These are phyloP conservation scores for Geotria australis DNA, from an alignment of 2,797 vertebrate genomes.

Conservation along the genomic window DNA sequence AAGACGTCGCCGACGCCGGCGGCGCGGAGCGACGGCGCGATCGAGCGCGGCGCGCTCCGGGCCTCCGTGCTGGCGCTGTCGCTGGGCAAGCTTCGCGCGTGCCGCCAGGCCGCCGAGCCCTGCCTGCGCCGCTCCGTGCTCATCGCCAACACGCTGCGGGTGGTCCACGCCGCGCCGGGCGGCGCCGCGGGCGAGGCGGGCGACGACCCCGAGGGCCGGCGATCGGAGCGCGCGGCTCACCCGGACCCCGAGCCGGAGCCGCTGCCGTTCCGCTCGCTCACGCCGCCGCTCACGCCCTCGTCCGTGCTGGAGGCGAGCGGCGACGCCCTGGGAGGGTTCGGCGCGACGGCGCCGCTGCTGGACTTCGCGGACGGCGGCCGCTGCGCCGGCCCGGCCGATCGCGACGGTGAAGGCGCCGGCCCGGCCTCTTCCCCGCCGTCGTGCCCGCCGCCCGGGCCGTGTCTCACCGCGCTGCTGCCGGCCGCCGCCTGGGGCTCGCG, in stretches of 20 bases:
- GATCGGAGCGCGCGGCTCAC: not conserved
- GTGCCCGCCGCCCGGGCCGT: slow-evolving; percentile 1
- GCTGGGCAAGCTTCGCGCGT: slow-evolving; percentile 26
- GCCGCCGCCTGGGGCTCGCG: not conserved
- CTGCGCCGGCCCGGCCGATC: not conserved
- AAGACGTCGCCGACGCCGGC: slow-evolving; percentile 4
- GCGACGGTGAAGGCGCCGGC: not conserved
- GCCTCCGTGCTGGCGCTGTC: slow-evolving; percentile 33
- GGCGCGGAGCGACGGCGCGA: not conserved
- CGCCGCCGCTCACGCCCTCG: not conserved
- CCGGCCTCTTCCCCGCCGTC: not conserved
- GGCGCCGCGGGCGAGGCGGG: not conserved
- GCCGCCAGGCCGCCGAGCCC: slow-evolving; percentile 20
- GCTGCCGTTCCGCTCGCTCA: not conserved
- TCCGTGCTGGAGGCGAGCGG: not conserved
- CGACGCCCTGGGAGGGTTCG: not conserved
- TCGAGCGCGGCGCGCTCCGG: slow-evolving; percentile 6
- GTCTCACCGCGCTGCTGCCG: not conserved
- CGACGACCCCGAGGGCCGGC: not conserved
- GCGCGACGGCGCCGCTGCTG: not conserved
- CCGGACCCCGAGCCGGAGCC: not conserved
- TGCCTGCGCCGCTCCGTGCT: slow-evolving; percentile 30
- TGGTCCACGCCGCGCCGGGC: slow-evolving; percentile 13
- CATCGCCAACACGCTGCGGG: slow-evolving; percentile 34
- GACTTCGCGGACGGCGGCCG: no score